Conservation (phyloP, 2,797 vertebrate species). For the Micropoecilia bifurca region DNA sequence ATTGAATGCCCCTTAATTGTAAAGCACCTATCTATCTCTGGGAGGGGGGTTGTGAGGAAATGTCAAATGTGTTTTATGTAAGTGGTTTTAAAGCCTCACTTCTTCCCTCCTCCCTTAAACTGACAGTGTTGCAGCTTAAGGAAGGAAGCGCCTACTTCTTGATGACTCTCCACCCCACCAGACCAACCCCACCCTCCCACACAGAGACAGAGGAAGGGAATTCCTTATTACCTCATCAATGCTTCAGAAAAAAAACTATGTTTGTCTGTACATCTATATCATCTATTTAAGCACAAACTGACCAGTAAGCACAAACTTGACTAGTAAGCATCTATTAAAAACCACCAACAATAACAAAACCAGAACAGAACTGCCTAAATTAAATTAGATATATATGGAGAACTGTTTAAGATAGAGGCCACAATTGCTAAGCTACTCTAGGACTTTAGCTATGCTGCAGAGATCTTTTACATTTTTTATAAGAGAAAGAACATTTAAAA, state of each 20-base stretch:
- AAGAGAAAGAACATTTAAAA: neutral
- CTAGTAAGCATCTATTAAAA: neutral
- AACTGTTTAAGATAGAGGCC: constrained; percentile 1
- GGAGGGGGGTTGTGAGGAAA: constrained; percentile 29
- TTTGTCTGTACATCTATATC: constrained; percentile 24
- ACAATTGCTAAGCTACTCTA: constrained; percentile 14
- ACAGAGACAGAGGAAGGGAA: constrained; percentile 80
- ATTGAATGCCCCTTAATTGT: constrained; percentile 9
- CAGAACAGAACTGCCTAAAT: neutral
- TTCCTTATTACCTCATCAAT: constrained; percentile 84
- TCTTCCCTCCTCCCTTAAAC: constrained; percentile 24
- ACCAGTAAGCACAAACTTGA: neutral
- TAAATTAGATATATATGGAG: constrained; percentile 4
- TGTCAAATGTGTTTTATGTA: constrained; percentile 57
- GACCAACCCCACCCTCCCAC: constrained; percentile 60
- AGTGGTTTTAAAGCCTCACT: constrained; percentile 47
- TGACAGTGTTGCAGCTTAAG: constrained; percentile 48
- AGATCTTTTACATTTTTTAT: neutral
- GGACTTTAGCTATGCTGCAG: constrained; percentile 10
- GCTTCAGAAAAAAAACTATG: constrained; percentile 54
- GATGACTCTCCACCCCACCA: constrained; percentile 66
- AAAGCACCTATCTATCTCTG: neutral
- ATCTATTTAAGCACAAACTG: constrained; percentile 5
- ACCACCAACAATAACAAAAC: neutral
- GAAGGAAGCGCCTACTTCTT: constrained; percentile 64